Evolutionary conservation across 1,140 invertebrate genomes (phyloP), one percentile per base, ranked within the genome.

Genomic region (Augochlora pura): DNA sequence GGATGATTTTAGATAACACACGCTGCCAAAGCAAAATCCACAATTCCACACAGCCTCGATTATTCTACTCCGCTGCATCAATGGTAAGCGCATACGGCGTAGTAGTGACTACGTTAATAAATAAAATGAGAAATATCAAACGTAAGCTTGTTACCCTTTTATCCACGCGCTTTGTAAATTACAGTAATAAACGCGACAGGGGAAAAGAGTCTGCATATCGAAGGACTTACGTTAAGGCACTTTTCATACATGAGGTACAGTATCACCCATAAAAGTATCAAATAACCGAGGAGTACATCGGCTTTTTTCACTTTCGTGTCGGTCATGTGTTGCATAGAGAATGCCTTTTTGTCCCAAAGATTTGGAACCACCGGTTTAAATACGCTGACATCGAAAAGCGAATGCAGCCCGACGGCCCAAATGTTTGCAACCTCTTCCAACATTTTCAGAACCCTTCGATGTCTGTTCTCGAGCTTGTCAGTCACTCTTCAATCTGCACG

Each of bases 161-260:
- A 62, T 70, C 39, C 18, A 21, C 27, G 39, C 16, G 38, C 27
- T 77, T 70, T 70, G 25, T 42, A 49, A 67, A 46, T 42, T 52
- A 77, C 18, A 42, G 80, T 69, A 60, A 74, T 64, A 32, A 52
- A 77, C 21, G 32, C 1, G 16, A 10, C 9, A 57, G 18, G 7
- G n/a, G 16, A 52, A 60, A 9, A 0, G 64, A 57, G 14, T 9
- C 4, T 25, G n/a, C 16, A 32, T 72, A 46, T 4, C 1, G n/a
- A 32, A 6, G 39, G 46, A 89, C 88, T 85, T 71, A 90, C 89
- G 59, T 90, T 84, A 75, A 90, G 83, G 76, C 86, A 89, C 57
- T 89, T 89, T 62, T 86, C 82, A 38, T 90, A 90, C 14, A 77
- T 25, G 2, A 83, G 7, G 72, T 87, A 90, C 9, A 88, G 62